These are phyloP conservation scores for Anastrepha obliqua DNA, from an alignment of 1,140 invertebrate species.

Conservation along the genomic window DNA sequence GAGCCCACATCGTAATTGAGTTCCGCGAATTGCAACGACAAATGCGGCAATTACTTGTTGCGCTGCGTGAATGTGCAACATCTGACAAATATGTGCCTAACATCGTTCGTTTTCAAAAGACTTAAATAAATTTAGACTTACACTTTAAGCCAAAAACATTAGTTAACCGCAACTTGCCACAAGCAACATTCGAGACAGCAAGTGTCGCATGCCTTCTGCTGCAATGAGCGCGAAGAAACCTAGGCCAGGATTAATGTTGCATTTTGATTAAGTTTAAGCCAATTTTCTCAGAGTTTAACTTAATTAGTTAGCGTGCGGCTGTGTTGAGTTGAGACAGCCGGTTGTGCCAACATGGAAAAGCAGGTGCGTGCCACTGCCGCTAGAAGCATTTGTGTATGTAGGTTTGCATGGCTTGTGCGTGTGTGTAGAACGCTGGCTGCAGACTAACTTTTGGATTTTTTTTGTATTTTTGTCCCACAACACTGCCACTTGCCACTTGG, in stretches of 20 bases:
- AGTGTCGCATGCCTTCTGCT: neutral
- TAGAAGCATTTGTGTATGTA: neutral
- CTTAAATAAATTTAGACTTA: slow-evolving; percentile 35
- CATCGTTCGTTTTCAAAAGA: neutral
- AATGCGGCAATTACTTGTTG: slow-evolving; percentile 38
- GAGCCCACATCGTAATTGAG: neutral
- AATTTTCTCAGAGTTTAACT: slow-evolving; percentile 52
- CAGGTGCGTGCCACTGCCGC: slow-evolving; percentile 8
- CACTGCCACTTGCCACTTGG: neutral
- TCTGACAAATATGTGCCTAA: neutral
- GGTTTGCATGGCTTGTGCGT: neutral
- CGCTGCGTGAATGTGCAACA: slow-evolving; percentile 43
- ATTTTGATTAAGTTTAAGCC: slow-evolving; percentile 53
- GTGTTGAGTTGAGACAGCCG: neutral
- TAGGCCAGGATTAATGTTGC: slow-evolving; percentile 42
- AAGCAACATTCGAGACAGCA: slow-evolving; percentile 10
- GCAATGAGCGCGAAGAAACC: neutral
- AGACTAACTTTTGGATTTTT: neutral
- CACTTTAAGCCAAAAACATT: slow-evolving; percentile 44
- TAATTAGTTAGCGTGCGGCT: slow-evolving; percentile 46
- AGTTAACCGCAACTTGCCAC: neutral
- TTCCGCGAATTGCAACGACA: slow-evolving; percentile 33
- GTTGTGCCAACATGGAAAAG: slow-evolving; percentile 21
- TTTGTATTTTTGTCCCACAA: neutral
- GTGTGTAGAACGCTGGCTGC: neutral